These are phyloP conservation scores for Drosophila melanosoma DNA, from an alignment of 2,888 invertebrate species.

Conservation along the genomic window DNA sequence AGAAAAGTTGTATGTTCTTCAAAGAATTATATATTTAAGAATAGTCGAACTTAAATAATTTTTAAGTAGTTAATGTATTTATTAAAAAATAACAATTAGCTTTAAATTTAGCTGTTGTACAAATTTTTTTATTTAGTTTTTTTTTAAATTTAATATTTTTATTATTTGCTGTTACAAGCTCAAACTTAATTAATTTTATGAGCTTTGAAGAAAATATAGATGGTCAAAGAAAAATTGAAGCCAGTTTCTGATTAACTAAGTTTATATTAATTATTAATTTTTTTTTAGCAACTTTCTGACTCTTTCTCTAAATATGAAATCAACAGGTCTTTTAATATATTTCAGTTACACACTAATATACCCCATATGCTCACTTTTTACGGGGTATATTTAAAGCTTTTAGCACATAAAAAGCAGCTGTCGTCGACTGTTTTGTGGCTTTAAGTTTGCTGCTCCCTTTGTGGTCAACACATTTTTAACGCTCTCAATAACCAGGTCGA, in stretches of 20 bases:
- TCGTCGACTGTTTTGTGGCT: conserved; percentile 33
- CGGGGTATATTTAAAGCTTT: conserved; percentile 39
- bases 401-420: conserved; percentile 63
- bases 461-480: conserved; percentile 2
- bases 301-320: background rate
- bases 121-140: rapidly evolving
- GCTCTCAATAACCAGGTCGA: background rate
- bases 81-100: background rate
- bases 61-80: background rate
- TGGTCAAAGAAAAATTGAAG: background rate
- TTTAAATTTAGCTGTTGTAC: background rate
- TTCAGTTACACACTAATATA: background rate
- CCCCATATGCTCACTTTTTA: background rate
- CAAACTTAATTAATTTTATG: background rate
- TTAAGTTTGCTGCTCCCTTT: conserved; percentile 26
- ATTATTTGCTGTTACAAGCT: background rate
- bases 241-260: background rate
- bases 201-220: background rate
- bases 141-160: background rate
- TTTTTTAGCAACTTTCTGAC: too few species aligned
- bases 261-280: background rate
- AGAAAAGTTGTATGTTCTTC: background rate
- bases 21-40: background rate
- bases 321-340: background rate
- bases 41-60: background rate